Evolutionary conservation across 2,888 invertebrate species (phyloP), one percentile per base, ranked within the genome.

Genomic region (Hedya salicella): DNA sequence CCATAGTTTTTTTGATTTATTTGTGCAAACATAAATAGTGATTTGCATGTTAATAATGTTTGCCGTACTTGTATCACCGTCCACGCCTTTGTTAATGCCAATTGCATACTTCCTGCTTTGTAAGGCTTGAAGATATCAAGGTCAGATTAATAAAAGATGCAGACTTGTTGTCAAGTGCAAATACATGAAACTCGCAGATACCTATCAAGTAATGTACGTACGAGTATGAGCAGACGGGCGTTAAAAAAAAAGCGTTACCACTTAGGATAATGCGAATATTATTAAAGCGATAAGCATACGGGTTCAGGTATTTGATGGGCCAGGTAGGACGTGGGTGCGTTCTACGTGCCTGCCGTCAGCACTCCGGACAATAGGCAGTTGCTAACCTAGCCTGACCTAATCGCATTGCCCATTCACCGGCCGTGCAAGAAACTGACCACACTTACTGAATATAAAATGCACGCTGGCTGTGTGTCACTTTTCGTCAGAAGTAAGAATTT

Each of bases 401-500:
- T 87, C 86, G 75, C 79, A 83, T 81, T 78, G 80, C 61, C 79
- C 80, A 86, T 87, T 86, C 83, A 78, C 82, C 73, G 83, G 79
- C 80, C 86, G 85, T 84, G 80, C 84, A 88, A 87, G 85, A 88
- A 88, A 88, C 86, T 88, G 87, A 86, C 86, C 89, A 85, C 89
- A 88, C 88, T 86, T 83, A 83, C 82, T 85, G 89, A 89, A 91
- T 91, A 89, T 88, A 86, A 90, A 91, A 87, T 88, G 85, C 78
- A 83, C 78, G 82, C 85, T 79, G 86, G 87, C 88, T 83, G 89
- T 91, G 90, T 91, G 91, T 91, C 88, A 89, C 89, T 89, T 89
- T 90, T 89, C 80, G 89, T 85, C 88, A 89, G 88, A 88, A 88
- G 86, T 88, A 80, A 87, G 87, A 83, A 90, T 90, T 92, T 92